A percentile compares a stretch with the other conserved stretches of the same genome.
These are phyloP conservation scores for Odontomachus brunneus DNA, from an alignment of 1,140 invertebrate species.

Conservation along the genomic window DNA sequence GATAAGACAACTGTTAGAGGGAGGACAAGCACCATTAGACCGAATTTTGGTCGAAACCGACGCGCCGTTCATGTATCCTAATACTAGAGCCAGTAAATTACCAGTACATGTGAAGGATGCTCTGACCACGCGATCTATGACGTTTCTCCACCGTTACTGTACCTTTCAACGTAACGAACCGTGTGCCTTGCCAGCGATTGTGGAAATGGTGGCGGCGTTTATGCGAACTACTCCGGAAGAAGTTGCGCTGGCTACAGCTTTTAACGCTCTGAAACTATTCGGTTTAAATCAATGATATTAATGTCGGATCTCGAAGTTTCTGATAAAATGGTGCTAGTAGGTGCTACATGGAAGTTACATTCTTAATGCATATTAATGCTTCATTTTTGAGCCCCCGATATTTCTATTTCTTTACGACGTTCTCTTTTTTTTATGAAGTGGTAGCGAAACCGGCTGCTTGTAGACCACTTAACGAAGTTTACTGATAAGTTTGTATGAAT, in stretches of 20 bases:
- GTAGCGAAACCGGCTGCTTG: background rate
- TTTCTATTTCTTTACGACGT: slow-evolving; percentile 31
- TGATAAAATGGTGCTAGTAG: slow-evolving; percentile 66
- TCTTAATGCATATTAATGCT: slow-evolving; percentile 24
- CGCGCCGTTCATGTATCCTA: slow-evolving; percentile 98
- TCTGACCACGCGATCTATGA: slow-evolving; percentile 93
- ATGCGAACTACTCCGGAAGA: slow-evolving; percentile 94
- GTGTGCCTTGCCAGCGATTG: slow-evolving; percentile 95
- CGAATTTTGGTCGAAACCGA: slow-evolving; percentile 95
- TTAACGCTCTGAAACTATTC: slow-evolving; percentile 97
- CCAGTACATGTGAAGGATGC: slow-evolving; percentile 94
- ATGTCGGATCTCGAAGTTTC: slow-evolving; percentile 75
- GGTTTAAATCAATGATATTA: slow-evolving; percentile 92
- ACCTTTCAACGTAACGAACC: slow-evolving; percentile 98
- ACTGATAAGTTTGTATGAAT: slow-evolving; percentile 1
- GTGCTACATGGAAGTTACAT: slow-evolving; percentile 63
- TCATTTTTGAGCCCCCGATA: slow-evolving; percentile 5
- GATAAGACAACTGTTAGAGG: slow-evolving; percentile 93
- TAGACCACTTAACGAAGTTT: background rate
- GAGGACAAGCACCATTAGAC: slow-evolving; percentile 93
- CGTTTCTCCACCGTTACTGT: slow-evolving; percentile 91
- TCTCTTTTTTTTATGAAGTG: slow-evolving; percentile 17
- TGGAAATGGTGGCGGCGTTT: slow-evolving; percentile 97
- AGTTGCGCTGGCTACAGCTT: slow-evolving; percentile 95
- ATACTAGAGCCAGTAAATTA: slow-evolving; percentile 96